Percentiles rank a stretch among this genome's conserved stretches.
These are phyloP conservation scores for Agonum fuliginosum DNA, from an alignment of 2,888 invertebrate species.

Conservation along the genomic window DNA sequence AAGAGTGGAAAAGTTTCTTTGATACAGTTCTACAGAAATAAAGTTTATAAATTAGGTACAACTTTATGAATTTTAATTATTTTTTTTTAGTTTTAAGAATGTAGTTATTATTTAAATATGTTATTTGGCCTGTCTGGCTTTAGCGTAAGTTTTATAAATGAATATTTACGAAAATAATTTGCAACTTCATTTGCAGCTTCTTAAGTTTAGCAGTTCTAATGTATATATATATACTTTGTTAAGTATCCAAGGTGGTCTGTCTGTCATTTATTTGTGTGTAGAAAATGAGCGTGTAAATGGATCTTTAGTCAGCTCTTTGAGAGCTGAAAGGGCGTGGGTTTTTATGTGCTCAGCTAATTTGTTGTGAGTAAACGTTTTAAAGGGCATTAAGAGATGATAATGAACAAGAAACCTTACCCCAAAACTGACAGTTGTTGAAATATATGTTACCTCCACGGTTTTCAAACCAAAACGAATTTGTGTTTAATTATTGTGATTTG, in stretches of 20 bases:
- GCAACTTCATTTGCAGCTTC: too few species aligned
- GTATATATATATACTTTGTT: too few species aligned
- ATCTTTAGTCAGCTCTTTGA: constrained; percentile 6
- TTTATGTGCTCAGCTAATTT: constrained; percentile 47
- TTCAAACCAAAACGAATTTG: neutral
- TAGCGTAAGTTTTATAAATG: too few species aligned
- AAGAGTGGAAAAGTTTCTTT: too few species aligned
- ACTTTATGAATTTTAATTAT: too few species aligned
- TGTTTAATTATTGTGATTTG: constrained; percentile 13
- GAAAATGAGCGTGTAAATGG: constrained; percentile 29
- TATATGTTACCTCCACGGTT: neutral
- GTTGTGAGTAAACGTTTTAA: constrained; percentile 27
- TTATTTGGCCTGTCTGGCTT: too few species aligned
- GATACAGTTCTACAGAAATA: too few species aligned
- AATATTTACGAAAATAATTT: too few species aligned
- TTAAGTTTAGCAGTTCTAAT: too few species aligned
- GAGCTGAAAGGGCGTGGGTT: constrained; percentile 30
- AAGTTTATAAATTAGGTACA: too few species aligned
- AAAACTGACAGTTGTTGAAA: constrained; percentile 3
- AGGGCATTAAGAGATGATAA: constrained; percentile 36
- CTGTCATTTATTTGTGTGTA: constrained; percentile 3
- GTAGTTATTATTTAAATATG: too few species aligned
- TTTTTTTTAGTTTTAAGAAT: too few species aligned
- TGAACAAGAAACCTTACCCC: constrained; percentile 38
- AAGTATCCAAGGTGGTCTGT: neutral